Conservation (phyloP, 2,797 vertebrate genomes). For the Megalops cyprinoides region DNA sequence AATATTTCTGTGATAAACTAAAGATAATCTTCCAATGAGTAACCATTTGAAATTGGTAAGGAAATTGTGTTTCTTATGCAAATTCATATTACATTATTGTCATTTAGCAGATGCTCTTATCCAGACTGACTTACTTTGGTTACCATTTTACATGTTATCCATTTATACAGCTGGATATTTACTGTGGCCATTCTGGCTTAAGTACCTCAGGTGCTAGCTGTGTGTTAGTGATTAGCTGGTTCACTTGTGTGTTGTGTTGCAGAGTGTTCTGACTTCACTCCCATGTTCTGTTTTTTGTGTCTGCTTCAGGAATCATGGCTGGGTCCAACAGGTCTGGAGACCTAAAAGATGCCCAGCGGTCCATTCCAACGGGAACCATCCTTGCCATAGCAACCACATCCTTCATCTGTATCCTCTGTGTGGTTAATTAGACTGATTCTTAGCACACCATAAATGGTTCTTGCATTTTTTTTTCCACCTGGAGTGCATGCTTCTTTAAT, state of each 20-base stretch:
- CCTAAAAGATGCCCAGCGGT: constrained; percentile 90
- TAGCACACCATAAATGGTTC: too few species aligned
- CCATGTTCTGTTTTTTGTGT: constrained; percentile 25
- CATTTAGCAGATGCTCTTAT: too few species aligned
- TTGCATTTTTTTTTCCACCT: background rate
- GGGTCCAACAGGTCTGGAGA: constrained; percentile 95
- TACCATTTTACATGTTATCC: too few species aligned
- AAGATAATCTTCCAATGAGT: too few species aligned
- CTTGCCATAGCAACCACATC: constrained; percentile 92
- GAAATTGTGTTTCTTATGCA: too few species aligned
- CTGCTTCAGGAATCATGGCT: constrained; percentile 91
- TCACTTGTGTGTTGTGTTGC: background rate
- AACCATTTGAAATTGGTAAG: too few species aligned
- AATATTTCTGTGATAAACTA: too few species aligned
- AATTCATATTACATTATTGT: too few species aligned
- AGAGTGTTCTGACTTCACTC: background rate
- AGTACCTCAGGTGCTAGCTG: too few species aligned
- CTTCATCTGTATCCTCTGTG: constrained; percentile 89
- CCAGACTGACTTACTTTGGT: too few species aligned
- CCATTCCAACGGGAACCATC: constrained; percentile 92
- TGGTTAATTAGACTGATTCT: background rate
- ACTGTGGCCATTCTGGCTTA: too few species aligned
- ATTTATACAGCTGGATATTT: too few species aligned
- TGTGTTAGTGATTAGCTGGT: background rate
- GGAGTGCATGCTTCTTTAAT: constrained; percentile 68